Conservation (phyloP, 2,888 invertebrate genomes). For the Sarcophaga carnaria region DNA sequence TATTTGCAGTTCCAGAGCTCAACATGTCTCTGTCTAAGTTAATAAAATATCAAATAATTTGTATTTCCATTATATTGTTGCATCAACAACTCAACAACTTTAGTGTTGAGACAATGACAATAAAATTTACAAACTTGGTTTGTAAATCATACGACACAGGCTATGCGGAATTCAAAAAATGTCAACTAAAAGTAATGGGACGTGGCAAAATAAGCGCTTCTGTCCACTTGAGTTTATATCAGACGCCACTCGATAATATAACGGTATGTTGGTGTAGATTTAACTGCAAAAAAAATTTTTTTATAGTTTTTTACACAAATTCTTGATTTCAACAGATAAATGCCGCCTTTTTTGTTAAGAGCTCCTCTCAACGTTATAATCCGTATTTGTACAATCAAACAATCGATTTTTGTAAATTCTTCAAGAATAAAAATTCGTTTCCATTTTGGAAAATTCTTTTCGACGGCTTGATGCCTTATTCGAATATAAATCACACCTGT, state of each 20-base stretch:
- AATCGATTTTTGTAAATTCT: neutral
- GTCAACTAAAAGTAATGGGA: neutral
- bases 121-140: too few relatives aligned
- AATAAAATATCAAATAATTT: too few relatives aligned
- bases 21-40: too few relatives aligned
- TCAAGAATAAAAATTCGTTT: neutral
- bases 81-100: too few relatives aligned
- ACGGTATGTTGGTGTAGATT: neutral
- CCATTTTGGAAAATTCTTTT: conserved; percentile 6
- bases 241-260: neutral
- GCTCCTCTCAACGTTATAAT: neutral
- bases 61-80: too few relatives aligned
- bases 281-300: neutral
- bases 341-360: neutral
- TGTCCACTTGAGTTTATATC: neutral
- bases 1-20: too few relatives aligned
- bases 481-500: neutral
- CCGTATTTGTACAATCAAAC: neutral
- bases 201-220: neutral
- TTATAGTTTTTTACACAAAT: too few relatives aligned
- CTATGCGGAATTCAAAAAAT: neutral
- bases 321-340: too few relatives aligned
- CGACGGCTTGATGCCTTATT: neutral
- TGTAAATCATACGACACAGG: neutral
- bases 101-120: too few relatives aligned